A percentile compares a stretch with the other conserved stretches of the same genome.
These are phyloP conservation scores for Hypomesus transpacificus DNA, from an alignment of 2,113 vertebrate genomes.

Conservation along the genomic window DNA sequence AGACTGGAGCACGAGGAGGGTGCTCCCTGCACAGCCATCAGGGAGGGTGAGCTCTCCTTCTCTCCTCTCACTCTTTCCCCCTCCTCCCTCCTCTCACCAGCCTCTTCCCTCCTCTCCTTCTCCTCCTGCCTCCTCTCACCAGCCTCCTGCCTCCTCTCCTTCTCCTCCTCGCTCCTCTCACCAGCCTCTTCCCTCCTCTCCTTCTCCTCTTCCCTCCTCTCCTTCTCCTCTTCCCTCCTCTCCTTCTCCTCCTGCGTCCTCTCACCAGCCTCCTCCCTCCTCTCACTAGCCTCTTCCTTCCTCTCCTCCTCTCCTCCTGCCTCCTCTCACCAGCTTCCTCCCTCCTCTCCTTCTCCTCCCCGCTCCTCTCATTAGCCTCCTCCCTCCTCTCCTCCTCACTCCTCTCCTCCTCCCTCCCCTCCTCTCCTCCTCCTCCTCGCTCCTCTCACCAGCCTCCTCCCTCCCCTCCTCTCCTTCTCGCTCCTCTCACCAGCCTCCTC, in stretches of 20 bases:
- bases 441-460: too few relatives aligned
- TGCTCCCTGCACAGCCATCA: slow-evolving; percentile 95
- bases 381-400: background rate
- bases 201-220: background rate
- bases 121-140: too few relatives aligned
- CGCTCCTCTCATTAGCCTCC: background rate
- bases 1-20: slow-evolving; percentile 96
- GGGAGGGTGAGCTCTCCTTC: slow-evolving; percentile 80
- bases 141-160: background rate
- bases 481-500: too few relatives aligned
- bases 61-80: background rate
- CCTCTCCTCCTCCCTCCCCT: background rate
- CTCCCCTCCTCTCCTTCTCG: too few relatives aligned
- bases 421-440: background rate
- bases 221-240: too few relatives aligned
- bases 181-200: background rate
- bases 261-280: background rate
- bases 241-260: background rate
- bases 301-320: too few relatives aligned
- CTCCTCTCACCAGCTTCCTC: too few relatives aligned
- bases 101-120: background rate
- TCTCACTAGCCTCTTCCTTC: background rate
- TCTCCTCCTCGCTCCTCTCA: background rate
- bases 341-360: background rate
- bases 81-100: background rate